These are phyloP conservation scores for Stegodyphus mimosarum DNA, from an alignment of 1,140 invertebrate genomes.

Conservation along the genomic window DNA sequence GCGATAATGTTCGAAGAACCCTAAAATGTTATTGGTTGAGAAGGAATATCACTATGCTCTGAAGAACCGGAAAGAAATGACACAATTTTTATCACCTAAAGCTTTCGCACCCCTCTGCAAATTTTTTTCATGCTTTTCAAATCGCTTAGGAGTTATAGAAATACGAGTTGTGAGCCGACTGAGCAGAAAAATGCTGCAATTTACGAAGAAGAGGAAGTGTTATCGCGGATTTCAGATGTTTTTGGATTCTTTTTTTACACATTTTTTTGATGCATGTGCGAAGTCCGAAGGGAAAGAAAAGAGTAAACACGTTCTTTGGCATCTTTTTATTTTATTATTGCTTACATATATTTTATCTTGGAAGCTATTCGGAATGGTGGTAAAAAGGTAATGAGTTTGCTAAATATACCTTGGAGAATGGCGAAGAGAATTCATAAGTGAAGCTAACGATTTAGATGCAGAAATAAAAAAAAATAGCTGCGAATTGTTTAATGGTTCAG, in stretches of 20 bases:
- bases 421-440: too few species aligned
- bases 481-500: too few species aligned
- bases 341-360: too few species aligned
- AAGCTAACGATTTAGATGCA: too few species aligned
- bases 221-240: slow-evolving; percentile 37
- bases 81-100: slow-evolving; percentile 24
- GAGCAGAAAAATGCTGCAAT: slow-evolving; percentile 39
- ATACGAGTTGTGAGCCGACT: slow-evolving; percentile 20
- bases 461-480: too few species aligned
- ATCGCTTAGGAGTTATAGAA: slow-evolving; percentile 42
- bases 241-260: slow-evolving; percentile 14
- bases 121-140: not conserved
- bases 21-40: slow-evolving; percentile 5
- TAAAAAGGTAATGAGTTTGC: too few species aligned
- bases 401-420: too few species aligned
- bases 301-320: slow-evolving; percentile 2
- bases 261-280: slow-evolving; percentile 29
- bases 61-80: slow-evolving; percentile 16
- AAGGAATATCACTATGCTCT: not conserved
- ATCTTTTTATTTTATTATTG: not conserved
- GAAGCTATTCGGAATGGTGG: too few species aligned
- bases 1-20: slow-evolving; percentile 4
- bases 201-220: slow-evolving; percentile 26
- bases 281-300: not conserved
- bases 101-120: not conserved